Evolutionary conservation across 2,888 invertebrate species (phyloP), one percentile per base, ranked within the genome.

Genomic region (Clitarchus hookeri): DNA sequence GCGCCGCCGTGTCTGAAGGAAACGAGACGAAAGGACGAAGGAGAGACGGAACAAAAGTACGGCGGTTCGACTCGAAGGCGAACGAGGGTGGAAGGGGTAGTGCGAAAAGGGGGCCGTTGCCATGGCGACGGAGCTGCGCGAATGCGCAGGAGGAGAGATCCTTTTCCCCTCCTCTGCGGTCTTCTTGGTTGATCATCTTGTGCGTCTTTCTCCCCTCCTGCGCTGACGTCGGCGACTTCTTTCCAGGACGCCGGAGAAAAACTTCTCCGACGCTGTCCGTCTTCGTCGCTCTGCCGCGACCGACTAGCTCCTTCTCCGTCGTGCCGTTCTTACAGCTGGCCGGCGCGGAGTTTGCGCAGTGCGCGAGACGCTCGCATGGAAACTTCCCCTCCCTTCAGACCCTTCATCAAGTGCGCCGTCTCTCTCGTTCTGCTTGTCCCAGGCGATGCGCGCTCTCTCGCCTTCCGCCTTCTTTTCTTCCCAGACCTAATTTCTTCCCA

Each of bases 141-240:
- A 65, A 65, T 65, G 65, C 19, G 65, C 23, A 65, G 23, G 65
- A 16, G 65, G 16, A 19, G n/a, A 19, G 23, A n/a, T 23, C n/a
- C n/a, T 9, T 6, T 19, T 65, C 23, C n/a, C 65, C n/a, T 23
- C 23, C 65, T 23, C 23, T 6, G 8, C 12, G 65, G 11, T 65
- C 65, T 65, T 65, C 65, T 65, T 65, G 65, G 65, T 65, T 65
- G 65, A 65, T 65, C 65, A n/a, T 65, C 65, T 65, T 65, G 65
- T 23, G 65, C 65, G 65, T 65, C 65, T 65, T 65, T 65, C 65
- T 19, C 65, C 65, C 65, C 65, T 65, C 65, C 65, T 48, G 48
- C 48, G 48, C 48, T n/a, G 65, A 65, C 65, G 65, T 65, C 65
- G 65, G 65, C 65, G 65, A 65, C 65, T 65, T 65, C 65, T 65